A percentile compares a stretch with the other conserved stretches of the same genome.
These are phyloP conservation scores for Drosophila kepulauana DNA, from an alignment of 1,140 invertebrate species.

Conservation along the genomic window DNA sequence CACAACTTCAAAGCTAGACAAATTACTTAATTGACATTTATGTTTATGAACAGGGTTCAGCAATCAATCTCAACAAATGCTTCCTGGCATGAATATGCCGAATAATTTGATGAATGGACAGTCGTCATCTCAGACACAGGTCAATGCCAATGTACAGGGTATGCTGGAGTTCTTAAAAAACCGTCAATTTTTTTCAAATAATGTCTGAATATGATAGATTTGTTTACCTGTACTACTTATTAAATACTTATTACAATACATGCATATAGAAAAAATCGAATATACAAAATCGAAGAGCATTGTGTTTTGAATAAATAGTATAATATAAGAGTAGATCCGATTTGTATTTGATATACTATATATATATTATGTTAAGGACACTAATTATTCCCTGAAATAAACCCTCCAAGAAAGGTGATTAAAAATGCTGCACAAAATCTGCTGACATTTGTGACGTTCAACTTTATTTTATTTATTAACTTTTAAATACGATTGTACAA, in stretches of 20 bases:
- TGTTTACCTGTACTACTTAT: slow-evolving; percentile 75
- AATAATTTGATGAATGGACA: slow-evolving; percentile 77
- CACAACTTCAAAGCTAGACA: neutral
- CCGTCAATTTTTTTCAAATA: slow-evolving; percentile 82
- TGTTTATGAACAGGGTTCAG: slow-evolving; percentile 56
- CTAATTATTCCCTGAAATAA: neutral
- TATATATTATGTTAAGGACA: neutral
- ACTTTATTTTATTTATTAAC: neutral
- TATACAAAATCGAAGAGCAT: slow-evolving; percentile 50
- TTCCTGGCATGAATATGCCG: slow-evolving; percentile 71
- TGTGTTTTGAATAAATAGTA: slow-evolving; percentile 25
- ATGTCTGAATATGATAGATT: slow-evolving; percentile 66
- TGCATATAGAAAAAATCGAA: slow-evolving; percentile 74
- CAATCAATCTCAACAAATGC: slow-evolving; percentile 66
- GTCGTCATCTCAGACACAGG: slow-evolving; percentile 74
- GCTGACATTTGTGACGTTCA: slow-evolving; percentile 4
- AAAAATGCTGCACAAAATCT: slow-evolving; percentile 6
- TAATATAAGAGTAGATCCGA: neutral
- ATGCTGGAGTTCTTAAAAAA: slow-evolving; percentile 84
- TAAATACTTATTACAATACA: slow-evolving; percentile 74
- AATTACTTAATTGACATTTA: slow-evolving; percentile 4
- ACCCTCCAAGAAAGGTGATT: slow-evolving; percentile 1
- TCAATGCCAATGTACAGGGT: slow-evolving; percentile 84
- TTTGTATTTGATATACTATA: neutral
- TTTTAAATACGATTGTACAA: slow-evolving; percentile 13